These are phyloP conservation scores for Amphiprion clarkii DNA, from an alignment of 2,797 vertebrate species.

Conservation along the genomic window DNA sequence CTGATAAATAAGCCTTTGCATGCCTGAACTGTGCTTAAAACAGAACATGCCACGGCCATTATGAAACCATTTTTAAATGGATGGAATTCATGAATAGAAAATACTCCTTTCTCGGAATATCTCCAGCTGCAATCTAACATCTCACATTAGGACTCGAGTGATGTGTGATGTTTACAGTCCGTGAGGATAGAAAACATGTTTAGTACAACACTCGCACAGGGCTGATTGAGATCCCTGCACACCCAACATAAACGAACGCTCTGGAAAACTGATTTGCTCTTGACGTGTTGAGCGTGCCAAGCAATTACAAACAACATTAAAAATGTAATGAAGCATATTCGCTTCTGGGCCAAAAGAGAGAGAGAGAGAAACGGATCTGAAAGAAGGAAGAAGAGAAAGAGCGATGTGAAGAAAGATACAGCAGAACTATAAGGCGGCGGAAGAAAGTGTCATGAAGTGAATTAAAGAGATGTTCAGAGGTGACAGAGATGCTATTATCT, in stretches of 20 bases:
- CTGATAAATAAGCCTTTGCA: constrained; percentile 15
- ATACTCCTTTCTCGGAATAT: background rate
- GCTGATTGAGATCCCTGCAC: constrained; percentile 50
- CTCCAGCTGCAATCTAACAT: constrained; percentile 16
- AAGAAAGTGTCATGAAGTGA: constrained; percentile 3
- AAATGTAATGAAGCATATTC: constrained; percentile 75
- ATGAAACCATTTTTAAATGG: background rate
- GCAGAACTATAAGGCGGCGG: background rate
- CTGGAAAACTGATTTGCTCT: constrained; percentile 67
- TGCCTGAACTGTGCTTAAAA: background rate
- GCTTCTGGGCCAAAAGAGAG: constrained; percentile 42
- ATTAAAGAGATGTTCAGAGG: constrained; percentile 1
- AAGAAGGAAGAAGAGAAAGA: constrained; percentile 9
- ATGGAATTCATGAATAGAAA: constrained; percentile 7
- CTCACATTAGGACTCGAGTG: constrained; percentile 7
- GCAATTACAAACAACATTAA: constrained; percentile 78
- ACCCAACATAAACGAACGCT: constrained; percentile 46
- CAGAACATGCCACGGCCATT: background rate
- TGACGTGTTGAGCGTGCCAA: constrained; percentile 66
- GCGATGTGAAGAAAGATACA: background rate
- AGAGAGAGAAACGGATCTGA: background rate
- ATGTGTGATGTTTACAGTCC: constrained; percentile 19
- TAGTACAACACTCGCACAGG: constrained; percentile 19
- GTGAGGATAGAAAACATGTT: constrained; percentile 21
- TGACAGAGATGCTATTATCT: background rate